Evolutionary conservation across 1,140 invertebrate genomes (phyloP), one percentile per base, ranked within the genome.

Genomic region (Mercenaria mercenaria): DNA sequence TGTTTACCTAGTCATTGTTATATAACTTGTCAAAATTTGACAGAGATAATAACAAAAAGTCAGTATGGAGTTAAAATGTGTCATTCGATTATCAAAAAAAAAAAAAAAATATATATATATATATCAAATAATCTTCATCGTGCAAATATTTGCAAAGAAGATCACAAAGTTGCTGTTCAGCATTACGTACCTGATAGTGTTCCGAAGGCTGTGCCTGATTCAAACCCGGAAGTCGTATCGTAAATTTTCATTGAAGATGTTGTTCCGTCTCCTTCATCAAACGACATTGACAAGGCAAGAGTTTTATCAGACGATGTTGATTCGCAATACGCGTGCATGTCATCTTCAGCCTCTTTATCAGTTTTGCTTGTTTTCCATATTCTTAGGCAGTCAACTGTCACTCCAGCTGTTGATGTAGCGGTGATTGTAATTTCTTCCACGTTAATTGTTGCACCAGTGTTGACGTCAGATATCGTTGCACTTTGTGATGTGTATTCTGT

Each of bases 241-340:
- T 82, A 83, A 11, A 23, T 59, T 23, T 32, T 56, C 47, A 89
- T 34, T n/a, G 32, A n/a, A 50, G 59, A 34, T 6, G 50, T 59
- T 13, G 39, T 47, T 59, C 87, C 87, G 8, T 50, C 67, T 4
- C 87, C 87, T 76, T 89, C 87, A 83, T 89, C 87, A 69, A 89
- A 59, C 15, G 50, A 23, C 10, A 83, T n/a, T n/a, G 69, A 61
- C 0, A 82, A 39, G 39, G 74, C 43, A 13, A 89, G 34, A 32
- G n/a, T 37, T 23, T 13, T 56, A 29, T 76, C 69, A 15, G 76
- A 41, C 13, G 23, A 32, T 23, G 41, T 32, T 26, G 64, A 18
- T 29, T 26, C 50, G 26, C 79, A 89, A 56, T 88, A 88, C 0
- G 79, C 32, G 23, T 89, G 15, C 29, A 41, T 89, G 29, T 89